phyloP scores from a whole-genome alignment of 1,140 invertebrate genomes.

The Marisa cornuarietis region DNA sequence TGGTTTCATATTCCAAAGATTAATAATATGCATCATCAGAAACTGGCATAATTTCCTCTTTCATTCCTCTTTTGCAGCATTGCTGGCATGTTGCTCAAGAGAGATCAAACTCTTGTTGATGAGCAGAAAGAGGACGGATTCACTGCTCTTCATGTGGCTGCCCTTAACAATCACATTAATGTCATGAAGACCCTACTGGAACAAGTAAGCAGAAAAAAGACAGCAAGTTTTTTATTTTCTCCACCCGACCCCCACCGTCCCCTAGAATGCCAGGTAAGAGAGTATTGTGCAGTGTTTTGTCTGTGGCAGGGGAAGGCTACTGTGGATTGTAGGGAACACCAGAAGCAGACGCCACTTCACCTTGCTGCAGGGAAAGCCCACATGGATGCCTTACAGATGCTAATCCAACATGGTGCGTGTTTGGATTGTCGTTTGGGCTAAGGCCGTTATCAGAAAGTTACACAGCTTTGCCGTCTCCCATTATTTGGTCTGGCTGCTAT shows the following conservation, averaged over 20 bases:
- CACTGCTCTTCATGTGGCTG: slow-evolving; percentile 82
- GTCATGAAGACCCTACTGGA: slow-evolving; percentile 60
- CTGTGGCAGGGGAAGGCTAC: neutral
- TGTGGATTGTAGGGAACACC: neutral
- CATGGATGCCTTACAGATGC: slow-evolving; percentile 17
- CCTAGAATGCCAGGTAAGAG: neutral
- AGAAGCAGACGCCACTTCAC: slow-evolving; percentile 16
- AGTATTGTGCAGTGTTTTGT: neutral
- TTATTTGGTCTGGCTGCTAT: too few relatives aligned
- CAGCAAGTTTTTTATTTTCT: too few relatives aligned
- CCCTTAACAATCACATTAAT: slow-evolving; percentile 81
- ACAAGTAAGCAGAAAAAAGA: neutral
- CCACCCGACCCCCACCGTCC: too few relatives aligned
- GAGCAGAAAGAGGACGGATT: slow-evolving; percentile 83
- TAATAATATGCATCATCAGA: too few relatives aligned
- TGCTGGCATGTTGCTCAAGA: slow-evolving; percentile 4
- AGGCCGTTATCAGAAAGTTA: too few relatives aligned
- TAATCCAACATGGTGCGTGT: slow-evolving; percentile 1
- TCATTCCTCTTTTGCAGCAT: neutral
- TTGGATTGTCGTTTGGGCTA: neutral
- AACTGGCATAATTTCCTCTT: too few relatives aligned
- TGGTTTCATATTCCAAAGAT: too few relatives aligned
- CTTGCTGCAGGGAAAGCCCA: slow-evolving; percentile 14
- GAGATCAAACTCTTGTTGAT: slow-evolving; percentile 1
- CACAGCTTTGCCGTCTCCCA: too few relatives aligned